Conservation (phyloP, 2,888 invertebrate genomes). For the Chelonus formosanus region DNA sequence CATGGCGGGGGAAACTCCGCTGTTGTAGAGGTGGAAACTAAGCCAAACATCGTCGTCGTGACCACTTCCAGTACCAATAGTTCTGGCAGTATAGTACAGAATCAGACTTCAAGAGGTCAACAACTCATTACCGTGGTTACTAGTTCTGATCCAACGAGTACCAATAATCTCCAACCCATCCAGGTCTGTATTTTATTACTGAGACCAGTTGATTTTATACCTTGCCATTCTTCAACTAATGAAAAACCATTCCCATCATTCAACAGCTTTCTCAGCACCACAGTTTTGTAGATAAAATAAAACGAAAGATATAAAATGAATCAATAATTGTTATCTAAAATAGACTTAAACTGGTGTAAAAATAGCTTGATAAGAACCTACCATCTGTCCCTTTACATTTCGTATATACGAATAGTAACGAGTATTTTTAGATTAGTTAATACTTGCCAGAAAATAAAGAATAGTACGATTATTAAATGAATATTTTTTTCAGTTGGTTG, state of each 20-base stretch:
- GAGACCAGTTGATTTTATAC: too few species aligned
- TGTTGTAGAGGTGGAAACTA: conserved; percentile 59
- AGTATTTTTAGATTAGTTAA: conserved; percentile 16
- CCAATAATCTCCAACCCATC: conserved; percentile 62
- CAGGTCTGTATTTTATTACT: conserved; percentile 51
- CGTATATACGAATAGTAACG: conserved; percentile 28
- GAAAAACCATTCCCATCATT: too few species aligned
- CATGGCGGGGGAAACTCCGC: conserved; percentile 59
- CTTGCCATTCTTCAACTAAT: too few species aligned
- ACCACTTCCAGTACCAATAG: conserved; percentile 62
- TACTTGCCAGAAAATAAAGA: not conserved
- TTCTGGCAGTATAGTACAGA: conserved; percentile 55
- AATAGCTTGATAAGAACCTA: conserved; percentile 45
- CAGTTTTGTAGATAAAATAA: too few species aligned
- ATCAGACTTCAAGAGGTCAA: conserved; percentile 58
- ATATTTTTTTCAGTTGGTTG: conserved; percentile 53
- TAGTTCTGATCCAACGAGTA: conserved; percentile 60
- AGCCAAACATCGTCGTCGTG: conserved; percentile 60
- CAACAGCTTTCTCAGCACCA: too few species aligned
- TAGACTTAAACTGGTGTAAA: conserved; percentile 38
- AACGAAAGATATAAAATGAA: conserved; percentile 25
- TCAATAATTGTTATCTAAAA: conserved; percentile 44
- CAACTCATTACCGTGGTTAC: conserved; percentile 63
- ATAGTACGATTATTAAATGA: conserved; percentile 42
- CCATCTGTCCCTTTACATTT: conserved; percentile 46